A percentile compares a stretch with the other conserved stretches of the same genome.
Evolutionary conservation across 2,797 vertebrate genomes (phyloP).

Genomic region (Epinephelus awoara): DNA sequence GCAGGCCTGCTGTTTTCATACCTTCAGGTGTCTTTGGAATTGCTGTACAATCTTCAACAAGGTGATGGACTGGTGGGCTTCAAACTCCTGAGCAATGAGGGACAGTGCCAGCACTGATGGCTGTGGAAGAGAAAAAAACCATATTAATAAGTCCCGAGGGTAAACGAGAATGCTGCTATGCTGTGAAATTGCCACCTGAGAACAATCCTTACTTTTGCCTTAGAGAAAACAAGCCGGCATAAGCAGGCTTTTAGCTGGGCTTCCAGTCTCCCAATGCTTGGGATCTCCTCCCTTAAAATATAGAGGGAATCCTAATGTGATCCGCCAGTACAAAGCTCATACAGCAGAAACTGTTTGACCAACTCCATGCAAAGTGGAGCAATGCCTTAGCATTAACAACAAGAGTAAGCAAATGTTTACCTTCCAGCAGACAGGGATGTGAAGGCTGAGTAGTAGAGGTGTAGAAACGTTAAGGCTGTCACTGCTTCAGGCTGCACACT

Average conservation of each 20-base stretch:
- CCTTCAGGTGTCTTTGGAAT: conserved; percentile 94
- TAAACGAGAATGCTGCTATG: conserved; percentile 26
- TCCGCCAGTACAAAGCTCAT: conserved; percentile 58
- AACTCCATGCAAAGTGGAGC: conserved; percentile 42
- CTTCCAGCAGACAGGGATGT: conserved; percentile 89
- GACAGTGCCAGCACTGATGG: conserved; percentile 96
- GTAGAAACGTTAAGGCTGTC: conserved; percentile 98
- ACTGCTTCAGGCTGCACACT: conserved; percentile 93
- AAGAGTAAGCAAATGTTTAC: conserved; percentile 72
- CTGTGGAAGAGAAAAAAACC: conserved; percentile 77
- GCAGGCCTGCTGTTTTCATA: conserved; percentile 60
- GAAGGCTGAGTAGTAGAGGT: conserved; percentile 93
- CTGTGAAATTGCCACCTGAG: conserved; percentile 53
- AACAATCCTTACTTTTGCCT: conserved; percentile 93
- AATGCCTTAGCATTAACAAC: conserved; percentile 23
- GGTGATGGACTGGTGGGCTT: conserved; percentile 89
- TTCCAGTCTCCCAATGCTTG: conserved; percentile 96
- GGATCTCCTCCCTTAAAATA: conserved; percentile 91
- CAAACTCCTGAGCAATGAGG: conserved; percentile 94
- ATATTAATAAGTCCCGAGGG: background rate
- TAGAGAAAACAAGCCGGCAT: conserved; percentile 95
- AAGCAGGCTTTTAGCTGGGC: conserved; percentile 98
- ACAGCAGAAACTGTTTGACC: conserved; percentile 57
- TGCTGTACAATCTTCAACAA: conserved; percentile 90
- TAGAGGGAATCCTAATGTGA: conserved; percentile 68